These are phyloP conservation scores for Microtus pennsylvanicus DNA, from an alignment of 2,113 vertebrate species.

Conservation along the genomic window DNA sequence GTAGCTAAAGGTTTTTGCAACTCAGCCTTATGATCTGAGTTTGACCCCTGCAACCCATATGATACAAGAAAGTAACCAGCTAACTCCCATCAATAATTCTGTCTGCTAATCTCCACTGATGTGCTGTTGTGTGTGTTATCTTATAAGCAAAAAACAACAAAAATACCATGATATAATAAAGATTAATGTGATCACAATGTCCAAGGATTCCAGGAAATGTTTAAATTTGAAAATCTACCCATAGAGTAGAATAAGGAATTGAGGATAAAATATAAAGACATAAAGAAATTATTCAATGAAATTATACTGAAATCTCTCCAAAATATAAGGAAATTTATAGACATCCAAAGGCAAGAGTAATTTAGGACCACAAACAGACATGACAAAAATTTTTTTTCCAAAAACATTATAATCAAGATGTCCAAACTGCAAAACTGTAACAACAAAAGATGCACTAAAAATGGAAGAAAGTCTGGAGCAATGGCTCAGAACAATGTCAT, in stretches of 20 bases:
- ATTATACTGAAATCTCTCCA: not conserved
- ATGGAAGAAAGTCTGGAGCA: not conserved
- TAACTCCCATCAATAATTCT: no score
- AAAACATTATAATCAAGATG: not conserved
- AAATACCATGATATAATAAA: not conserved
- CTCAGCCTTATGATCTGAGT: no score
- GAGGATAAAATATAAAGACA: not conserved
- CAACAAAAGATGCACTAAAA: not conserved
- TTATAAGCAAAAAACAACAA: no score
- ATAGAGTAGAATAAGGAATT: not conserved
- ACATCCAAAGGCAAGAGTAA: not conserved
- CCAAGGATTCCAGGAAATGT: not conserved
- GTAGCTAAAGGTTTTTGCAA: no score
- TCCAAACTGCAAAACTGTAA: not conserved
- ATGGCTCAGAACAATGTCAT: not conserved
- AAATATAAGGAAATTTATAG: not conserved
- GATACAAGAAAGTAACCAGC: no score
- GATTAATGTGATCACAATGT: not conserved
- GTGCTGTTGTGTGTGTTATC: no score
- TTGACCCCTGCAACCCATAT: no score
- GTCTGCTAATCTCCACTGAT: no score
- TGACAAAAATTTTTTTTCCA: not conserved
- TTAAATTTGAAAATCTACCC: not conserved
- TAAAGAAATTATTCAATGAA: not conserved
- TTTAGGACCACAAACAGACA: not conserved